Evolutionary conservation across 2,888 invertebrate species (phyloP).

Genomic region (Pristionchus maxplancki): DNA sequence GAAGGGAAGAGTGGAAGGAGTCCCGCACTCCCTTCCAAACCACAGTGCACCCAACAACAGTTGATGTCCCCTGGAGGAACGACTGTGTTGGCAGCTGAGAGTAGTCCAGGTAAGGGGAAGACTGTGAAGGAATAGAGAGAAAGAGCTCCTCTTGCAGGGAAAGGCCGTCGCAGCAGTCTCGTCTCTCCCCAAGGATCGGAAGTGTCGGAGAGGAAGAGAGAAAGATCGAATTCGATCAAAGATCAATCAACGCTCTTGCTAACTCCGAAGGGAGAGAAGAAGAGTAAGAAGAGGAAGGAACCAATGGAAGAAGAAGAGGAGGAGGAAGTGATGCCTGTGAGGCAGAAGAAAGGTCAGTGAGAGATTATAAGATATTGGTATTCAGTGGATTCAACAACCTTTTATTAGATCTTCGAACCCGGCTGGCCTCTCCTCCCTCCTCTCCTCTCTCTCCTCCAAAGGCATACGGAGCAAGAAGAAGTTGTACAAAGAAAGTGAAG

Average conservation of each 20-base stretch:
- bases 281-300: not conserved
- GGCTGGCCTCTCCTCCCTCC: not conserved
- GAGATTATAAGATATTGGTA: not conserved
- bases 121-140: not conserved
- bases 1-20: not conserved
- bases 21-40: not conserved
- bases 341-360: not conserved
- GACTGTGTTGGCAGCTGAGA: not conserved
- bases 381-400: too few species aligned
- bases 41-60: conserved; percentile 14
- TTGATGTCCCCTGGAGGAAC: conserved; percentile 14
- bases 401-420: not conserved
- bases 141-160: not conserved
- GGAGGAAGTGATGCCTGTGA: not conserved
- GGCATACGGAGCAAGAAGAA: not conserved
- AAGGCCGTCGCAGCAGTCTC: not conserved
- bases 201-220: not conserved
- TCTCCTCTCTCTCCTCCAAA: not conserved
- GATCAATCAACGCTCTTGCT: not conserved
- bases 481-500: not conserved
- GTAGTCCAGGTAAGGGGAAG: not conserved
- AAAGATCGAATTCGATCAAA: not conserved
- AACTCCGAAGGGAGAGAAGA: conserved; percentile 19
- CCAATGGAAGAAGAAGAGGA: not conserved
- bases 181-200: conserved; percentile 13